A percentile compares a stretch with the other conserved stretches of the same genome.
Conservation (phyloP, 2,888 invertebrate species). For the Ochropleura leucogaster region DNA sequence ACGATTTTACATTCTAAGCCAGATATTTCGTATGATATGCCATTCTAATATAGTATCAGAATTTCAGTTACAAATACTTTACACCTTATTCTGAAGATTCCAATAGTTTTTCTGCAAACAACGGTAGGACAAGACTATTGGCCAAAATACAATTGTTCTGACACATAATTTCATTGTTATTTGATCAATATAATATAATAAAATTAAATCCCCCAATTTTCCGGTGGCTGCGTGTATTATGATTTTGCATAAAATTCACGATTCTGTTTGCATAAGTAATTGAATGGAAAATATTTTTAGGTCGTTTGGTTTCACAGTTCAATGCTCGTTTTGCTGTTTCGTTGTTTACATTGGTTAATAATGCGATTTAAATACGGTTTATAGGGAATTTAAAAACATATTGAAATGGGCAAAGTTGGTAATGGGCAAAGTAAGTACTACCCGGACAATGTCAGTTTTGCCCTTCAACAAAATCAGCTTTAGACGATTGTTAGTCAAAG, state of each 20-base stretch:
- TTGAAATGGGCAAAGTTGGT: neutral
- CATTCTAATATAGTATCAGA: neutral
- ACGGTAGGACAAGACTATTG: neutral
- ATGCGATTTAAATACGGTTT: conserved; percentile 39
- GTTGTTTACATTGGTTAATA: conserved; percentile 45
- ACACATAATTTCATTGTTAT: conserved; percentile 46
- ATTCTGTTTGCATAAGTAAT: conserved; percentile 70
- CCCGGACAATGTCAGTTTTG: neutral
- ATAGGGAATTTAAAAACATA: neutral
- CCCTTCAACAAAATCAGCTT: neutral
- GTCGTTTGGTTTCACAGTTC: conserved; percentile 50
- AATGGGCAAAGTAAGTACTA: neutral
- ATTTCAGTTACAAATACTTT: neutral
- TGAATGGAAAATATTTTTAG: conserved; percentile 69
- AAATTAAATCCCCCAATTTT: conserved; percentile 66
- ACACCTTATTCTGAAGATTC: neutral
- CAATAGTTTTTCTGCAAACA: neutral
- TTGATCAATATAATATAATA: conserved; percentile 54
- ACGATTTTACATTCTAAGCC: too few relatives aligned
- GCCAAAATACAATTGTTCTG: conserved; percentile 11
- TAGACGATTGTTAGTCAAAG: conserved; percentile 19
- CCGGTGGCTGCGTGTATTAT: conserved; percentile 63
- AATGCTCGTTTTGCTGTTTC: conserved; percentile 49
- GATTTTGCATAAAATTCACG: conserved; percentile 69
- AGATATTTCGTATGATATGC: neutral